These are phyloP conservation scores for Vandiemenella viatica DNA, from an alignment of 2,888 invertebrate genomes.

Conservation along the genomic window DNA sequence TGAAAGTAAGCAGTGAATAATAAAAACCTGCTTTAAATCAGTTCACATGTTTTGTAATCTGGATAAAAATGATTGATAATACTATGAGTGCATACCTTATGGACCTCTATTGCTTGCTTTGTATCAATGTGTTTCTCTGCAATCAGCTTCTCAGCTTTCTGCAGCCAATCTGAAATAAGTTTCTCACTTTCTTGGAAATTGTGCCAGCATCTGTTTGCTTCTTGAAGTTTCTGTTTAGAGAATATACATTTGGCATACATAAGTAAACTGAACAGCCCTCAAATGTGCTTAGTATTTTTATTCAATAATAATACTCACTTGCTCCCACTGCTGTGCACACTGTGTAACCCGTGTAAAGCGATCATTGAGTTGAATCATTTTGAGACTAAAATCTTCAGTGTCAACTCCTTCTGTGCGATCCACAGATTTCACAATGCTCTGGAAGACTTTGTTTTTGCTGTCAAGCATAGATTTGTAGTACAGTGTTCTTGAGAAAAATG, in stretches of 20 bases:
- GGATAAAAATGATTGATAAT: not conserved
- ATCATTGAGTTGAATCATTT: slow-evolving; percentile 67
- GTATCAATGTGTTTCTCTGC: slow-evolving; percentile 65
- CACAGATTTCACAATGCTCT: slow-evolving; percentile 66
- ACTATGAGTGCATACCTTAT: slow-evolving; percentile 36
- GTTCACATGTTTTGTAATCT: not conserved
- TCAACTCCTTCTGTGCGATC: slow-evolving; percentile 60
- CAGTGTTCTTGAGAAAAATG: slow-evolving; percentile 72
- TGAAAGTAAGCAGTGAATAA: slow-evolving; percentile 17
- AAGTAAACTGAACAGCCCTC: not conserved
- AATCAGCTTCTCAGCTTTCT: slow-evolving; percentile 66
- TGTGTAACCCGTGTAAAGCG: slow-evolving; percentile 66
- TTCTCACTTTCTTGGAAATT: slow-evolving; percentile 65
- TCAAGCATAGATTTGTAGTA: slow-evolving; percentile 90
- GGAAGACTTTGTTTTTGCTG: slow-evolving; percentile 86
- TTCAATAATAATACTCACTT: slow-evolving; percentile 25
- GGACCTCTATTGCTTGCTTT: slow-evolving; percentile 65
- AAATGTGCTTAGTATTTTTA: not conserved
- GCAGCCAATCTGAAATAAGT: slow-evolving; percentile 72
- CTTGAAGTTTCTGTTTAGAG: slow-evolving; percentile 45
- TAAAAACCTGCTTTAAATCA: not conserved
- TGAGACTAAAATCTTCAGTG: slow-evolving; percentile 44
- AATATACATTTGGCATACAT: not conserved
- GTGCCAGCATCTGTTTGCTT: slow-evolving; percentile 69
- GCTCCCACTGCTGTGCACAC: slow-evolving; percentile 59